Percentiles rank a stretch among this genome's conserved stretches.
Evolutionary conservation across 2,888 invertebrate species (phyloP).

Genomic region (Ectropis crepuscularia): DNA sequence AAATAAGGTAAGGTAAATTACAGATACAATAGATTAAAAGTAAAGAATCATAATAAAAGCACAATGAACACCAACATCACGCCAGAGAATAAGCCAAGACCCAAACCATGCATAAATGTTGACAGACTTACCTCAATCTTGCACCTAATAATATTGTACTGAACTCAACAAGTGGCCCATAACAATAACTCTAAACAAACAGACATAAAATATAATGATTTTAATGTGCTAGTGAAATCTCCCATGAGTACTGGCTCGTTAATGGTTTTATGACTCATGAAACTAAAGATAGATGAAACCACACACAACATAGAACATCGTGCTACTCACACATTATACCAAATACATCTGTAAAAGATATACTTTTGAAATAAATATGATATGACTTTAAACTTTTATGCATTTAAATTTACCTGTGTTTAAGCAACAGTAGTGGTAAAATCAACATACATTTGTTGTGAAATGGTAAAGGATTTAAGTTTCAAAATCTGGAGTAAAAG

Average conservation of each 20-base stretch:
- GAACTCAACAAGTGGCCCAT: slow-evolving; percentile 8
- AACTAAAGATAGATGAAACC: slow-evolving; percentile 17
- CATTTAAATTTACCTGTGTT: too few relatives aligned
- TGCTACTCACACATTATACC: slow-evolving; percentile 7
- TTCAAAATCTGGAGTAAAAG: slow-evolving; percentile 25
- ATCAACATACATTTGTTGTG: not conserved
- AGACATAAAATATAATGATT: slow-evolving; percentile 17
- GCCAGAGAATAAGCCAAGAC: not conserved
- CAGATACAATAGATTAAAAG: not conserved
- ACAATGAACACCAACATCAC: not conserved
- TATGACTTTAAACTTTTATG: too few relatives aligned
- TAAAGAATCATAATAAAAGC: not conserved
- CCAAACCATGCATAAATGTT: slow-evolving; percentile 1
- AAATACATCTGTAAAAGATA: not conserved
- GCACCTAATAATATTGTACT: not conserved
- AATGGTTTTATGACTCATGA: slow-evolving; percentile 23
- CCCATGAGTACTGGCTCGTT: slow-evolving; percentile 8
- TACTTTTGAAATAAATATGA: too few relatives aligned
- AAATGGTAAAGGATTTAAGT: not conserved
- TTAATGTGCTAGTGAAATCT: slow-evolving; percentile 17
- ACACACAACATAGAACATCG: slow-evolving; percentile 25
- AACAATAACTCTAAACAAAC: slow-evolving; percentile 19
- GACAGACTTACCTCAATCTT: slow-evolving; percentile 13
- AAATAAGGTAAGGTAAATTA: not conserved
- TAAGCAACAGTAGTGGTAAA: too few relatives aligned